phyloP scores from a whole-genome alignment of 2,888 invertebrate species.

The Hoplodrina ambigua region DNA sequence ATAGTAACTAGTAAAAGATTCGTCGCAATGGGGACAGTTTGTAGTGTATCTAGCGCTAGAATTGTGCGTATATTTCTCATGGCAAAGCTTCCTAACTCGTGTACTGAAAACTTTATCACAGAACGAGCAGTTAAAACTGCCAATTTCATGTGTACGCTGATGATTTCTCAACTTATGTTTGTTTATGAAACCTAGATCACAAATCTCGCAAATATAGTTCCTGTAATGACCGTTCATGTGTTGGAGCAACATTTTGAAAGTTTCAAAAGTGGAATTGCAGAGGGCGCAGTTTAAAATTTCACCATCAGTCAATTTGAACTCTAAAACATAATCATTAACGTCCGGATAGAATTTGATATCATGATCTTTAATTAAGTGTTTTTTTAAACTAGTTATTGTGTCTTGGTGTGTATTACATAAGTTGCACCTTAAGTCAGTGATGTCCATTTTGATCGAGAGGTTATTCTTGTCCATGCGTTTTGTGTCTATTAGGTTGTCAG shows the following conservation, averaged over 20 bases:
- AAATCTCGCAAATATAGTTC: slow-evolving; percentile 83
- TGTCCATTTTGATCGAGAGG: slow-evolving; percentile 83
- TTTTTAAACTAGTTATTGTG: slow-evolving; percentile 74
- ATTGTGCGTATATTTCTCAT: slow-evolving; percentile 85
- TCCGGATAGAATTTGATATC: slow-evolving; percentile 80
- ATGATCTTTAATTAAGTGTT: slow-evolving; percentile 77
- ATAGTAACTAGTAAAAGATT: slow-evolving; percentile 83
- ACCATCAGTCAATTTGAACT: slow-evolving; percentile 78
- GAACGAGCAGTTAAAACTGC: slow-evolving; percentile 78
- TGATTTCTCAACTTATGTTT: slow-evolving; percentile 81
- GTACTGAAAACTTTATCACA: slow-evolving; percentile 84
- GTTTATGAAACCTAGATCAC: slow-evolving; percentile 84
- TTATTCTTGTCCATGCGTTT: slow-evolving; percentile 79
- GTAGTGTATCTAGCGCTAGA: slow-evolving; percentile 80
- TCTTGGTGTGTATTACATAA: slow-evolving; percentile 72
- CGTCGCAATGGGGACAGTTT: slow-evolving; percentile 81
- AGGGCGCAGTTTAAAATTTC: slow-evolving; percentile 80
- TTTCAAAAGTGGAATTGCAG: slow-evolving; percentile 81
- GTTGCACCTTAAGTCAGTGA: slow-evolving; percentile 79
- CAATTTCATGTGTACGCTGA: slow-evolving; percentile 79
- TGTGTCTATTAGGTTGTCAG: slow-evolving; percentile 70
- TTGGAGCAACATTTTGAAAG: slow-evolving; percentile 83
- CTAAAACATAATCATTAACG: slow-evolving; percentile 80
- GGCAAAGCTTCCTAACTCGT: slow-evolving; percentile 76
- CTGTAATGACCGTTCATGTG: slow-evolving; percentile 87